These are phyloP conservation scores for Metallyticus violacea DNA, from an alignment of 2,888 invertebrate species.

Conservation along the genomic window DNA sequence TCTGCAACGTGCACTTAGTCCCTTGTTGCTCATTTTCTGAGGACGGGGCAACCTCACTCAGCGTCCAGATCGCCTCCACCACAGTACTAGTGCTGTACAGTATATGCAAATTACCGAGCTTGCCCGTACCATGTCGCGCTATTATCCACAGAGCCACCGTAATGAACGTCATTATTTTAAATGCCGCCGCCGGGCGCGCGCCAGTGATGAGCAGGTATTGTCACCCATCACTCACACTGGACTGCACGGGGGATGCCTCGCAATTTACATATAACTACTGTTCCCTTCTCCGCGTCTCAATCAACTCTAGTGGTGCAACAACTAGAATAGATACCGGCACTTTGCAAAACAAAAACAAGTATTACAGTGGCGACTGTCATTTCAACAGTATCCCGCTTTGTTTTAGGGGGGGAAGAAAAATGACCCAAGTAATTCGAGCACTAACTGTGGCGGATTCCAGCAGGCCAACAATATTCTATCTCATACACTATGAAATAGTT, in stretches of 20 bases:
- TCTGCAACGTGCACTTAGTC: background rate
- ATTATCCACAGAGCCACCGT: background rate
- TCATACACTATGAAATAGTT: background rate
- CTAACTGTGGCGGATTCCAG: background rate
- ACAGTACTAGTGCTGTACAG: too few species aligned
- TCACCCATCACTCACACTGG: conserved; percentile 10
- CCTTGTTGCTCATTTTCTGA: background rate
- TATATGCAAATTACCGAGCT: background rate
- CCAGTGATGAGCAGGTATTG: background rate
- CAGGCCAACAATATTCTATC: background rate
- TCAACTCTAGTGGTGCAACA: background rate
- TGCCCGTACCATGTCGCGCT: background rate
- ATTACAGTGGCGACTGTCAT: too few species aligned
- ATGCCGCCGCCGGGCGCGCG: background rate
- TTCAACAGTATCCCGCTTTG: background rate
- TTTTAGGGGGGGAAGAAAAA: background rate
- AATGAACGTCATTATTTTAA: conserved; percentile 22
- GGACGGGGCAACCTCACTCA: background rate
- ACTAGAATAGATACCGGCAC: background rate
- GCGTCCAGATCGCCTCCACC: background rate
- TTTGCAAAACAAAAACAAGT: background rate
- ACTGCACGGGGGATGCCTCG: background rate
- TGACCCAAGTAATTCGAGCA: background rate
- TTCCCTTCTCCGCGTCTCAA: background rate
- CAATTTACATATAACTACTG: background rate